phyloP scores from a whole-genome alignment of 2,113 vertebrate genomes.

The Pachyramphus minor region DNA sequence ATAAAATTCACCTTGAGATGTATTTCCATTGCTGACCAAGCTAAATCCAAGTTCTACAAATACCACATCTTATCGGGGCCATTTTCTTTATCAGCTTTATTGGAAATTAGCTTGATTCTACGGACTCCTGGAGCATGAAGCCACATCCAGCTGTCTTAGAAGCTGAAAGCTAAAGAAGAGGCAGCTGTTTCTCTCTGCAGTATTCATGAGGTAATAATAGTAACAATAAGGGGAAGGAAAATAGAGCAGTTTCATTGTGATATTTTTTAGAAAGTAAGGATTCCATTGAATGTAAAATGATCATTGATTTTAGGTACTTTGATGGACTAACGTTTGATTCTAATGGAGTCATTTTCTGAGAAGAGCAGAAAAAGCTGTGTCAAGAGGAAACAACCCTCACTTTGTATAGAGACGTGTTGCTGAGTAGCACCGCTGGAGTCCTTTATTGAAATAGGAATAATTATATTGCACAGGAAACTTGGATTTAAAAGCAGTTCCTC shows the following conservation, averaged over 20 bases:
- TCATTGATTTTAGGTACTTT: constrained; percentile 17
- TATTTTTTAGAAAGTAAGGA: constrained; percentile 29
- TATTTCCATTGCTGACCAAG: neutral
- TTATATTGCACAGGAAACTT: constrained; percentile 53
- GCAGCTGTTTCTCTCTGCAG: neutral
- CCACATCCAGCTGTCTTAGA: neutral
- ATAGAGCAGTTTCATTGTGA: neutral
- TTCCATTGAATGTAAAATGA: constrained; percentile 2
- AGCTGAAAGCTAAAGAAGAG: neutral
- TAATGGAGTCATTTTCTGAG: constrained; percentile 27
- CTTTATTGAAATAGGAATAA: constrained; percentile 57
- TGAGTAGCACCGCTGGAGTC: neutral
- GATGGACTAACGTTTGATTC: constrained; percentile 20
- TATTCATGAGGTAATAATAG: constrained; percentile 10
- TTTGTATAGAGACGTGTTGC: constrained; percentile 35
- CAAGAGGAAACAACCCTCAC: neutral
- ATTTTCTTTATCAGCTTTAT: neutral
- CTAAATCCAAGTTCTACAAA: neutral
- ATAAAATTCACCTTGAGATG: neutral
- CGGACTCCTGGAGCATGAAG: neutral
- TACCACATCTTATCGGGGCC: neutral
- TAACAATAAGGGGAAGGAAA: constrained; percentile 10
- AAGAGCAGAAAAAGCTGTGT: constrained; percentile 35
- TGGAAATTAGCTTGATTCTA: neutral
- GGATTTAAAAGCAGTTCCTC: constrained; percentile 51